Percentiles rank a stretch among this genome's conserved stretches.
phyloP scores from a whole-genome alignment of 2,113 vertebrate genomes.

The Crotophaga sulcirostris region DNA sequence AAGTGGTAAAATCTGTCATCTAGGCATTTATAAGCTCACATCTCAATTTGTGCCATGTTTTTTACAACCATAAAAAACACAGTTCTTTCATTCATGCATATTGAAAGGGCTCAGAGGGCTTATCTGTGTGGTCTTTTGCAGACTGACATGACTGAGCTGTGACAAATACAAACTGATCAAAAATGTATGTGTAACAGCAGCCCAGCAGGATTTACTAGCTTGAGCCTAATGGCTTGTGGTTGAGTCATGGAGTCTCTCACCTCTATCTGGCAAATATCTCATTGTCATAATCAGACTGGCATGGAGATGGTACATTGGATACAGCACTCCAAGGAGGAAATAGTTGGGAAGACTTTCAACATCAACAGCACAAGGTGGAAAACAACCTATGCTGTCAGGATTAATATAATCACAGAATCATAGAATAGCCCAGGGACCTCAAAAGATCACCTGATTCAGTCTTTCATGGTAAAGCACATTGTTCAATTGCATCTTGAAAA shows the following conservation, averaged over 20 bases:
- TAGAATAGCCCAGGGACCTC: not conserved
- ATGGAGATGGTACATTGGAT: too few relatives aligned
- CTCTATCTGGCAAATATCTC: not conserved
- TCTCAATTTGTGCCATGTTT: not conserved
- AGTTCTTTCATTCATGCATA: not conserved
- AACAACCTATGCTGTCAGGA: not conserved
- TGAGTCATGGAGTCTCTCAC: not conserved
- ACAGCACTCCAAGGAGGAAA: not conserved
- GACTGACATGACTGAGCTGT: not conserved
- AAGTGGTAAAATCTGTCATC: not conserved
- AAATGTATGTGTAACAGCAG: not conserved
- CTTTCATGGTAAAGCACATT: not conserved
- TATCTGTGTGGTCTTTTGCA: not conserved
- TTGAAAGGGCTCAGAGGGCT: not conserved
- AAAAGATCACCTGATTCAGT: not conserved
- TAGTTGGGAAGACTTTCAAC: not conserved
- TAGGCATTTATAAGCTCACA: not conserved
- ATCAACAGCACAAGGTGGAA: not conserved
- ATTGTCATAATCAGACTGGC: not conserved
- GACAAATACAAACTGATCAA: not conserved
- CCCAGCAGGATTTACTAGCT: not conserved
- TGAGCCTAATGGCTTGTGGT: not conserved
- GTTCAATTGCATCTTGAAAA: not conserved
- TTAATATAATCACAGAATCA: not conserved
- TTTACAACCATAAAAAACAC: not conserved